Evolutionary conservation across 2,888 invertebrate species (phyloP), one percentile per base, ranked within the genome.

Genomic region (Tolmerus cingulatus): DNA sequence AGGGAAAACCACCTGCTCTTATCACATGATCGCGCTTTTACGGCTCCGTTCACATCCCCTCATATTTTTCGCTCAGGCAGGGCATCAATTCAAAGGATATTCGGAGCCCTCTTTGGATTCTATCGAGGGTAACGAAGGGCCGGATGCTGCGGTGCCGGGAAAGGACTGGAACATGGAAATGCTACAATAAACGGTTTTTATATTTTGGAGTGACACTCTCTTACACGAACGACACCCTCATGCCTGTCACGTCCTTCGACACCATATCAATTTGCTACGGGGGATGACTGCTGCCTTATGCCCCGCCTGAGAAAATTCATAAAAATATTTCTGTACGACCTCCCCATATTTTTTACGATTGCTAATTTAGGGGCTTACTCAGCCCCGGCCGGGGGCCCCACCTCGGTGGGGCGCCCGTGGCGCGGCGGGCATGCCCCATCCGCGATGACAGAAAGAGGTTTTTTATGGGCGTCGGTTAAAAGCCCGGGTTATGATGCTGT

Each of bases 11-110:
- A 88, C 88, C 88, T 88, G 88, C 88, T 86, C 87, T 87, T 88
- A 88, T 88, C 88, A 87, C 87, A 87, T 88, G 86, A 88, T 88
- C 88, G 81, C 82, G 85, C 76, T 88, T 88, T 87, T 87, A 88
- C 85, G 87, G 87, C 77, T 43, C 12, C 87, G 51, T 87, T 81
- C 57, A 79, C 87, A 86, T 81, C 86, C 76, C 43, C 77, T 30
- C 81, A 87, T 77, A 74, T 85, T 85, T 85, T 85, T n/a, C 74
- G 27, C 9, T 46, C 85, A 74, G 27, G 74, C 14, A 85, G n/a
- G 43, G 14, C 79, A 79, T 79, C 79, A 79, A 37, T 43, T 79
- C 74, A 74, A 74, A 74, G 74, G 74, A 74, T 74, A 57, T 46
- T 43, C 40, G 19, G 74, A 23, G 43, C 27, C 85, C 84, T 74